phyloP scores from a whole-genome alignment of 35 echinoderm and acorn worm species.

The Heliocidaris erythrogramma region DNA sequence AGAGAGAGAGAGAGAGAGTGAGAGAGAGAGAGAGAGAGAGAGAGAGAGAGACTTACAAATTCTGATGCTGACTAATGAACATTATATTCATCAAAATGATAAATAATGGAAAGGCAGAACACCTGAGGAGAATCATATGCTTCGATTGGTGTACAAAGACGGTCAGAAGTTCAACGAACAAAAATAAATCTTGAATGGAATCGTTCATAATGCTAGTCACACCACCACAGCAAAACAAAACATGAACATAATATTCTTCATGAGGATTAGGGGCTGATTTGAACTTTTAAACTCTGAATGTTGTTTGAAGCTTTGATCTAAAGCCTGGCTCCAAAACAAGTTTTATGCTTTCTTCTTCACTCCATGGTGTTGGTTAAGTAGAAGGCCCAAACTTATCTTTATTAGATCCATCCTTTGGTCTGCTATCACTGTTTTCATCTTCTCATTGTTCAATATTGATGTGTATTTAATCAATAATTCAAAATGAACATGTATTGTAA shows the following conservation, averaged over 20 bases:
- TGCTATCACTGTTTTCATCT: background rate
- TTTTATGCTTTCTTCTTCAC: background rate
- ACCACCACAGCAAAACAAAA: background rate
- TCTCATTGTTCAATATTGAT: background rate
- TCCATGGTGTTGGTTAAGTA: background rate
- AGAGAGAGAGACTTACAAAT: background rate
- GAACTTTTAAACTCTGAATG: conserved; percentile 5
- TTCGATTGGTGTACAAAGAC: background rate
- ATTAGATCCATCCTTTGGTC: background rate
- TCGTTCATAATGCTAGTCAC: background rate
- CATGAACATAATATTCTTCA: background rate
- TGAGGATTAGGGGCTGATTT: background rate
- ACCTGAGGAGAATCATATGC: background rate
- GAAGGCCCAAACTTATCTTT: background rate
- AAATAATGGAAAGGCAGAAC: background rate
- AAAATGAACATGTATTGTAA: background rate
- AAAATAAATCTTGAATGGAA: background rate
- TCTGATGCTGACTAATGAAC: background rate
- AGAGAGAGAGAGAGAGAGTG: background rate
- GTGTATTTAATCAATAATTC: background rate
- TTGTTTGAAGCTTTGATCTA: background rate
- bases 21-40: background rate
- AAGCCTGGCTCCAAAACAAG: background rate
- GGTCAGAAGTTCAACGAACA: background rate
- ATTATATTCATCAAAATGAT: background rate